A percentile compares a stretch with the other conserved stretches of the same genome.
These are phyloP conservation scores for Hyalella azteca DNA, from an alignment of 2,888 invertebrate genomes.

Conservation along the genomic window DNA sequence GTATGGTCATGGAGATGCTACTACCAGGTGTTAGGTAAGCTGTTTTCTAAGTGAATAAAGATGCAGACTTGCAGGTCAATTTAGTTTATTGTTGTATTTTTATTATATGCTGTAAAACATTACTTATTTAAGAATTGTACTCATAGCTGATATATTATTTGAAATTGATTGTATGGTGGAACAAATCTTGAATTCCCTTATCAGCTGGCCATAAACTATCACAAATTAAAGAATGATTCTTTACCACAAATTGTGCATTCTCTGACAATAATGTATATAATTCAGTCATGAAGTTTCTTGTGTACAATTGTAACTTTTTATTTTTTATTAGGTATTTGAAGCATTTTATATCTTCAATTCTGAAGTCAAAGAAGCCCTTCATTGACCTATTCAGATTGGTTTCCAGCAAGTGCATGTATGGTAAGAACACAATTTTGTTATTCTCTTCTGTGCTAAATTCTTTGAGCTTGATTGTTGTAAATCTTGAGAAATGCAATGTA, in stretches of 20 bases:
- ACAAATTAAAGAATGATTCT: no score
- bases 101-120: no score
- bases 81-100: no score
- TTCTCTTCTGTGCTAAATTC: not conserved
- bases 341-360: not conserved
- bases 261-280: not conserved
- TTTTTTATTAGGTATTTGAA: not conserved
- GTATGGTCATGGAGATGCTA: conserved; percentile 39
- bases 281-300: not conserved
- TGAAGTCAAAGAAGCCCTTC: not conserved
- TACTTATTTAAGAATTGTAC: no score
- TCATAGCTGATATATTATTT: no score
- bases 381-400: not conserved
- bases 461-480: not conserved
- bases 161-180: no score
- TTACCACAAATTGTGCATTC: no score
- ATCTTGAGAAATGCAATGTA: not conserved
- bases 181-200: no score
- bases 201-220: no score
- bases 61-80: no score
- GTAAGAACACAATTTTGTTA: not conserved
- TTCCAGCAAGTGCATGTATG: not conserved
- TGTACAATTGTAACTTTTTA: not conserved
- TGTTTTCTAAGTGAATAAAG: not conserved
- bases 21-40: conserved; percentile 44